phyloP scores from a whole-genome alignment of 2,113 vertebrate species.

The Apteryx owenii region DNA sequence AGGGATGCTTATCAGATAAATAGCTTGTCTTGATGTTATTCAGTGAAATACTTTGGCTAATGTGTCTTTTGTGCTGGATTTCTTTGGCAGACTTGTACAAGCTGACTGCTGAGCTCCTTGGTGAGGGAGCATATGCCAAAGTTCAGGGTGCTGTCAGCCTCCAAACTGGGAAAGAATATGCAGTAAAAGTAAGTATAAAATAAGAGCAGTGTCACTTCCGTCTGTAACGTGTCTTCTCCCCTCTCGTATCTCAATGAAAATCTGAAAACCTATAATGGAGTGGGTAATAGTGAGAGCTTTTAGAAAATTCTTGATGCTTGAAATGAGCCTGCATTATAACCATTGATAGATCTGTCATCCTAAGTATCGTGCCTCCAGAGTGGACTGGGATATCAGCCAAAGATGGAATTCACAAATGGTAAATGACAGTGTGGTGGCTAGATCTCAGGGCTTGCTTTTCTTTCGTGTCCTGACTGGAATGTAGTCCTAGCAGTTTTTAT shows the following conservation, averaged over 20 bases:
- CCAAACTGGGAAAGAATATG: constrained; percentile 91
- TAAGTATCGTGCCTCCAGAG: not conserved
- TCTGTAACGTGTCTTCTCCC: not conserved
- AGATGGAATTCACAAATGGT: not conserved
- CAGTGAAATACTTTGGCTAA: not conserved
- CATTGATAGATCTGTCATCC: not conserved
- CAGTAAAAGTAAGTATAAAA: constrained; percentile 87
- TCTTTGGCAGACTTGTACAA: constrained; percentile 88
- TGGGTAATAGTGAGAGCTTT: not conserved
- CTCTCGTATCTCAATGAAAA: not conserved
- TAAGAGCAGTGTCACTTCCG: not conserved
- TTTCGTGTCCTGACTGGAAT: not conserved
- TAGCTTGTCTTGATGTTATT: not conserved
- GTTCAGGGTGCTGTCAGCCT: constrained; percentile 93
- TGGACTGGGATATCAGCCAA: not conserved
- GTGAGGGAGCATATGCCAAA: constrained; percentile 93
- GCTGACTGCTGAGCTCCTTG: constrained; percentile 92
- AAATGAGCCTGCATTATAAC: not conserved
- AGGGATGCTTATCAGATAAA: not conserved
- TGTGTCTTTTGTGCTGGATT: constrained; percentile 9
- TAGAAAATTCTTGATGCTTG: not conserved
- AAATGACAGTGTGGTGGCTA: not conserved
- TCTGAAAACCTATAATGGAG: not conserved
- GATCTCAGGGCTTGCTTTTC: not conserved
- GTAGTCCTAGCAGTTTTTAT: not conserved